phyloP scores from a whole-genome alignment of 2,797 vertebrate genomes.

The Characodon lateralis region DNA sequence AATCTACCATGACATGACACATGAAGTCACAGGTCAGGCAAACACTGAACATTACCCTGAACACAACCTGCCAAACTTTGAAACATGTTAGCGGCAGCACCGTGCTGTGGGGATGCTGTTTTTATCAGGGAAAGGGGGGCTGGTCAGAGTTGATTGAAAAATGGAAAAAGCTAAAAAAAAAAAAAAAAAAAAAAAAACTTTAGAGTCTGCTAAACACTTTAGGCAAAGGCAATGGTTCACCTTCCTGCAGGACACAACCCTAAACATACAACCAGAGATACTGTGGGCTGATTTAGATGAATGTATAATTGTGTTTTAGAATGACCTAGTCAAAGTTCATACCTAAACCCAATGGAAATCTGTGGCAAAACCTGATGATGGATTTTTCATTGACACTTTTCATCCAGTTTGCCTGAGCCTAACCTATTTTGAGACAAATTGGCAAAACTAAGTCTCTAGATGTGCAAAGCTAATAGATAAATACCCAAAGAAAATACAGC shows the following conservation, averaged over 20 bases:
- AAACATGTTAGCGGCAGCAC: not conserved
- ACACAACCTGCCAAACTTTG: not conserved
- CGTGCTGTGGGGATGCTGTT: not conserved
- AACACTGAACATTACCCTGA: not conserved
- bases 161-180: not conserved
- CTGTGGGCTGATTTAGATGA: too few relatives aligned
- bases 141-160: not conserved
- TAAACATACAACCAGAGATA: too few relatives aligned
- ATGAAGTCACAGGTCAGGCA: not conserved
- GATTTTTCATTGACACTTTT: too few relatives aligned
- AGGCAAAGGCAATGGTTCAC: too few relatives aligned
- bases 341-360: not conserved
- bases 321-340: not conserved
- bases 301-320: too few relatives aligned
- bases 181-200: not conserved
- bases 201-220: too few relatives aligned
- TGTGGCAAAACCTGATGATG: not conserved
- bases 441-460: too few relatives aligned
- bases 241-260: too few relatives aligned
- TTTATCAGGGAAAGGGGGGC: not conserved
- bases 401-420: too few relatives aligned
- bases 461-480: too few relatives aligned
- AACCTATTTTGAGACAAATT: too few relatives aligned
- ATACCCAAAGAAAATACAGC: too few relatives aligned
- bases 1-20: not conserved